Evolutionary conservation across 2,888 invertebrate species (phyloP), one percentile per base, ranked within the genome.

Genomic region (Drosophila kuntzei): DNA sequence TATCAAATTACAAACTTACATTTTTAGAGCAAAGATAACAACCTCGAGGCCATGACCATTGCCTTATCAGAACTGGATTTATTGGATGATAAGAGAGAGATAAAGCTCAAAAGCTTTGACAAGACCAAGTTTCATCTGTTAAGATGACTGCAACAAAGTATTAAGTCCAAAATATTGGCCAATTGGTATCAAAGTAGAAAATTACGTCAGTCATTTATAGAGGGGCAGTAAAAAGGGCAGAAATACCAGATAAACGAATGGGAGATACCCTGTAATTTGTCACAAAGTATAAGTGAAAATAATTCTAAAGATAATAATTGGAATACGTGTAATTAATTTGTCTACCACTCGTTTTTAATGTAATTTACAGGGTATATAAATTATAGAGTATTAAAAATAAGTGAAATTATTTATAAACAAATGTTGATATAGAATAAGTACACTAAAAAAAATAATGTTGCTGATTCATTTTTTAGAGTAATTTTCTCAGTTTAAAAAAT

Each of bases 21-120:
- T 12, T 25, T 44, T 8, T 44, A 44, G 14, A 14, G 44, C 57
- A 16, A 25, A 47, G 49, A 58, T 58, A 58, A 41, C 8, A 20
- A 16, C 9, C 37, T 20, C 32, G 39, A 60, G 32, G 49, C 32
- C 51, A 60, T 14, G 51, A 29, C 6, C 58, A 39, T 14, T 25
- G 27, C 43, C 18, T 32, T 51, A 60, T 60, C 27, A 36, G 7
- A 53, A 20, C 14, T 32, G n/a, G 6, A 49, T 11, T 22, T 51
- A 20, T 43, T 27, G 9, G 27, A 16, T 22, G 22, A 57, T 29
- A 57, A 47, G 39, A 47, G 18, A 7, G n/a, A 39, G 36, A 47
- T 37, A 36, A 37, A 47, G 27, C 46, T 36, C 18, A 57, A 36
- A 25, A 27, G 47, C 37, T 25, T 36, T 36, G 8, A 16, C 34